Percentiles rank a stretch among this genome's conserved stretches.
These are phyloP conservation scores for Drosophila obscura DNA, from an alignment of 1,140 invertebrate genomes.

Conservation along the genomic window DNA sequence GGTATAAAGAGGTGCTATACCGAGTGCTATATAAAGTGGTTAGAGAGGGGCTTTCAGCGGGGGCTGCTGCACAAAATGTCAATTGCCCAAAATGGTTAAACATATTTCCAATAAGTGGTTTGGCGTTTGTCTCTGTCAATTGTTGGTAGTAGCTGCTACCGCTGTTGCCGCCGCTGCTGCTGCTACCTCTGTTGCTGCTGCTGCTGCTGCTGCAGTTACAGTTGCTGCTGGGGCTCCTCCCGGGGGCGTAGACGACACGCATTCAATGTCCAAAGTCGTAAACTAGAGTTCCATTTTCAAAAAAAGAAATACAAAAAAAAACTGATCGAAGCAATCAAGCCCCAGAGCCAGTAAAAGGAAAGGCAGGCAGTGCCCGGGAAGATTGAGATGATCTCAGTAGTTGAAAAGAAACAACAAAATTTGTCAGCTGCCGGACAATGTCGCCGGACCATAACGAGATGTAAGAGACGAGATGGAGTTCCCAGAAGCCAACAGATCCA, in stretches of 20 bases:
- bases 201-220: constrained; percentile 5
- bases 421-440: constrained; percentile 44
- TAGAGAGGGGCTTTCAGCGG: background rate
- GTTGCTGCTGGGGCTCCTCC: constrained; percentile 8
- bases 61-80: constrained; percentile 57
- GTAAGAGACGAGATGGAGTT: too few relatives aligned
- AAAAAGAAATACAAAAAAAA: background rate
- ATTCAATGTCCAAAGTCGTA: constrained; percentile 41
- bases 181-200: constrained; percentile 4
- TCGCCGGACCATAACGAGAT: constrained; percentile 14
- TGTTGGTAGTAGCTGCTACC: constrained; percentile 22
- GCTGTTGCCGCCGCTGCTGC: constrained; percentile 12
- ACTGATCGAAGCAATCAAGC: constrained; percentile 30
- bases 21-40: background rate
- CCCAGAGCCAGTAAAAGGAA: constrained; percentile 20
- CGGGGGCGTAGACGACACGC: constrained; percentile 40
- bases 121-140: constrained; percentile 71
- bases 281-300: constrained; percentile 38
- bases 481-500: too few relatives aligned
- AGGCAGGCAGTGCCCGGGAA: constrained; percentile 4
- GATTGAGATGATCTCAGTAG: constrained; percentile 29
- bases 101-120: constrained; percentile 80
- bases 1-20: background rate
- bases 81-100: constrained; percentile 78
- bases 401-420: constrained; percentile 26